Base-by-base conservation (phyloP, 1,140 invertebrate species). In the Stegodyphus mimosarum region DNA sequence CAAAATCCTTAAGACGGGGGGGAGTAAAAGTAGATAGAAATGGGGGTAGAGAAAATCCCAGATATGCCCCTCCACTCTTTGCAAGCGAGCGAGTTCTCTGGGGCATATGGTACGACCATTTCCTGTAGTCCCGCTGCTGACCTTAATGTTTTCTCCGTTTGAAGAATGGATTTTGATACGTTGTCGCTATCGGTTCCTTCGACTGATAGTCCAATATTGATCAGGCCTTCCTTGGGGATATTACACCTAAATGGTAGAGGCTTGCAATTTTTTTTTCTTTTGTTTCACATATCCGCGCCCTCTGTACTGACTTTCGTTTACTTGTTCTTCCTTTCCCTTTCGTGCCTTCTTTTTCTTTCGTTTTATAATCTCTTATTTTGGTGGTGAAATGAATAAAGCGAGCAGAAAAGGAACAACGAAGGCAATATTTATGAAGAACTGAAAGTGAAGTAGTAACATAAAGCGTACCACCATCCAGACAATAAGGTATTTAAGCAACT, bases 111-210 rank as follows among this genome's bases (percentile, higher is more conserved):
- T 50, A 49, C 55, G 81, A 84, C 69, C 81, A 84, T 84, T 84
- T 84, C 72, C 81, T 76, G 64, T 84, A 83, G 80, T 50, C 18
- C 48, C 55, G 49, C 18, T 49, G 67, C 49, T 76, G 81, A 84
- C 81, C 81, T 70, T 84, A 84, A 84, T 84, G 81, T 75, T 84
- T 76, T 76, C 73, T 84, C 81, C 81, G 81, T 75, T 84, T 84
- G 81, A 84, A 84, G 81, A 84, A 84, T 84, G 81, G 81, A 84
- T 75, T 84, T 84, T 84, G 81, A 84, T 84, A 75, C 81, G 81
- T 67, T 84, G 81, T 84, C 53, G 72, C 81, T 84, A 84, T 84
- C 81, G 81, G 81, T 84, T 84, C 76, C 81, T 18, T 84, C 63
- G 63, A 84, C 81, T 84, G 81, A 84, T 84, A 84, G 63, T 84